phyloP scores from a whole-genome alignment of 2,888 invertebrate genomes.

The Sphaeridia pumilis region DNA sequence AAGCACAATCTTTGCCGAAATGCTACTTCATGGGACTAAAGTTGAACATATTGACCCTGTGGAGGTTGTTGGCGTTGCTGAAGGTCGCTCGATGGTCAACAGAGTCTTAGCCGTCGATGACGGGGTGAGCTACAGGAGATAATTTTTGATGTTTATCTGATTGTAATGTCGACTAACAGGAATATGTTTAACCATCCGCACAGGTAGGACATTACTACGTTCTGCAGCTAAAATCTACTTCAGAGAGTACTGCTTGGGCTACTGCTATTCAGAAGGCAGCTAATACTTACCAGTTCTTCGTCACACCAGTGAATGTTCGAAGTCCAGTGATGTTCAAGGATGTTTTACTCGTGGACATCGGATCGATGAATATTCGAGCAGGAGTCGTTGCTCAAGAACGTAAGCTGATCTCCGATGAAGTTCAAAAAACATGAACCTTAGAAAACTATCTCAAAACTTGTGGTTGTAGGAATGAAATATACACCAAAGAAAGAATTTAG shows the following conservation, averaged over 20 bases:
- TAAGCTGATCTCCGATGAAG: too few species aligned
- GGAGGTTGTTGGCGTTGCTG: constrained; percentile 45
- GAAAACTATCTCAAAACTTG: not conserved
- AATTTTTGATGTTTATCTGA: not conserved
- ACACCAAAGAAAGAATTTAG: not conserved
- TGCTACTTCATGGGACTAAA: constrained; percentile 45
- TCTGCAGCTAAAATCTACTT: constrained; percentile 41
- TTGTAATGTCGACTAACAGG: constrained; percentile 1
- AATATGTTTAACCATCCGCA: constrained; percentile 13
- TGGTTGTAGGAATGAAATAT: not conserved
- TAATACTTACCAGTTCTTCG: constrained; percentile 21
- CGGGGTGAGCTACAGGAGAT: constrained; percentile 35
- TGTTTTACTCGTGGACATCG: constrained; percentile 47
- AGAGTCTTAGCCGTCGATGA: constrained; percentile 39
- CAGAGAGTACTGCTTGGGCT: constrained; percentile 44
- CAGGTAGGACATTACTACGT: constrained; percentile 46
- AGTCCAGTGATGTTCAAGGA: constrained; percentile 40
- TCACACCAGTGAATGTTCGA: constrained; percentile 35
- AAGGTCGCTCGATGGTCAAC: constrained; percentile 37
- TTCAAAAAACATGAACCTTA: not conserved
- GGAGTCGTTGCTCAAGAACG: constrained; percentile 45
- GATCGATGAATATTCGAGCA: constrained; percentile 47
- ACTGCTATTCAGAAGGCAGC: constrained; percentile 40
- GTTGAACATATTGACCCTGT: constrained; percentile 43
- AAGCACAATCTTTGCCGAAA: too few species aligned